A percentile compares a stretch with the other conserved stretches of the same genome.
Evolutionary conservation across 2,888 invertebrate species (phyloP).

Genomic region (Malachius bipustulatus): DNA sequence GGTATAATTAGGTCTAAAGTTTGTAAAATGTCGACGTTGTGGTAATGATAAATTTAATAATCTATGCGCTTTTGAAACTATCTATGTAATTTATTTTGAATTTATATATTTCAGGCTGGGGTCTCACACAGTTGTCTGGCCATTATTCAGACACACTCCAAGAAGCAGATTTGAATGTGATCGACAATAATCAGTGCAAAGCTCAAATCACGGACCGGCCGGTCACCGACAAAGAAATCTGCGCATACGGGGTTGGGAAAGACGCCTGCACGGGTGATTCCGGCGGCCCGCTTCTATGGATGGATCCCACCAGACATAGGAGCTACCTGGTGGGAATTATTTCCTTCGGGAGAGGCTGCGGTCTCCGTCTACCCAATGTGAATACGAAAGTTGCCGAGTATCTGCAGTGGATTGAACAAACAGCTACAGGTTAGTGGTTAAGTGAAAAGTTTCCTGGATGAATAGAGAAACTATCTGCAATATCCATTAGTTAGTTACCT

Average conservation of each 20-base stretch:
- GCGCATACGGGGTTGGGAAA: conserved; percentile 24
- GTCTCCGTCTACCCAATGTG: conserved; percentile 37
- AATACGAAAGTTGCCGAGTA: conserved; percentile 44
- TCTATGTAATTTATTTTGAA: no score
- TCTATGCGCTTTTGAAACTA: no score
- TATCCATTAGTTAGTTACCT: no score
- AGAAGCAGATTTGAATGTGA: conserved; percentile 43
- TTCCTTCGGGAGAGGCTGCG: conserved; percentile 46
- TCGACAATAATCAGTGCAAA: conserved; percentile 37
- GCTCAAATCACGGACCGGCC: conserved; percentile 11
- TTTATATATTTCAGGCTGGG: conserved; percentile 46
- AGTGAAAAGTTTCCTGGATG: no score
- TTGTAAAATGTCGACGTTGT: no score
- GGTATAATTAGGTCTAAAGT: no score
- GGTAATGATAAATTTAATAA: no score
- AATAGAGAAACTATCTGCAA: no score
- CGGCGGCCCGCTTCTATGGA: conserved; percentile 34
- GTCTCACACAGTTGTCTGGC: conserved; percentile 41
- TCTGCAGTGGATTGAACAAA: conserved; percentile 43
- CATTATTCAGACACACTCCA: conserved; percentile 39
- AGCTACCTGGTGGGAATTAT: conserved; percentile 42
- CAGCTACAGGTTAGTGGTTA: conserved; percentile 24
- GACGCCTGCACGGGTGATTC: conserved; percentile 28
- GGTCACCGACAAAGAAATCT: conserved; percentile 25
- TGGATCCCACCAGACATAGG: conserved; percentile 34